Percentiles rank a stretch among this genome's conserved stretches.
Conservation (phyloP, 2,888 invertebrate genomes). For the Mimumesa dahlbomi region DNA sequence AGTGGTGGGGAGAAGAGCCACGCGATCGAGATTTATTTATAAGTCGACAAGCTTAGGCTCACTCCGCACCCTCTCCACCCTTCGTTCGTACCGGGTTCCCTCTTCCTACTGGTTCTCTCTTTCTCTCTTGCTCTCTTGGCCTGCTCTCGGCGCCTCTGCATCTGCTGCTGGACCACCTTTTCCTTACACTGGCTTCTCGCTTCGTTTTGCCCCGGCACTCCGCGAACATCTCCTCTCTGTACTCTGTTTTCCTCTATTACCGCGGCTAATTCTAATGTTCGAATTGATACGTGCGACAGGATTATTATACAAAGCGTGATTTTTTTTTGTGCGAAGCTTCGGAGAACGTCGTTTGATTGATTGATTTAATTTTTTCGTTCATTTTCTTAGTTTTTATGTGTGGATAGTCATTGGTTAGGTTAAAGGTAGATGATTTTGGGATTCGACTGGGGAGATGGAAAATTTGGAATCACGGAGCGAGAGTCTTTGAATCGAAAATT, state of each 20-base stretch:
- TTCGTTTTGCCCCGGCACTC: not conserved
- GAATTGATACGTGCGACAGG: not conserved
- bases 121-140: conserved; percentile 33
- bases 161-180: conserved; percentile 22
- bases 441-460: too few relatives aligned
- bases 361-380: too few relatives aligned
- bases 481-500: not conserved
- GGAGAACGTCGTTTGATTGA: too few relatives aligned
- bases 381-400: too few relatives aligned
- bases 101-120: conserved; percentile 43
- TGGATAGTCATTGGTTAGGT: too few relatives aligned
- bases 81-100: conserved; percentile 1
- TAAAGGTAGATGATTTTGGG: too few relatives aligned
- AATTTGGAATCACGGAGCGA: not conserved
- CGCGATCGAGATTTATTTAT: conserved; percentile 81
- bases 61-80: conserved; percentile 42
- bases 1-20: conserved; percentile 78
- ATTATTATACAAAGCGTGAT: not conserved
- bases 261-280: conserved; percentile 16
- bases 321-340: not conserved
- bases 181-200: not conserved
- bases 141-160: conserved; percentile 20
- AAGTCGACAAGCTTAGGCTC: conserved; percentile 72
- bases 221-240: not conserved
- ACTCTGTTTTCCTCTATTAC: not conserved